A percentile compares a stretch with the other conserved stretches of the same genome.
These are phyloP conservation scores for Callocephalon fimbriatum DNA, from an alignment of 2,113 vertebrate genomes.

Conservation along the genomic window DNA sequence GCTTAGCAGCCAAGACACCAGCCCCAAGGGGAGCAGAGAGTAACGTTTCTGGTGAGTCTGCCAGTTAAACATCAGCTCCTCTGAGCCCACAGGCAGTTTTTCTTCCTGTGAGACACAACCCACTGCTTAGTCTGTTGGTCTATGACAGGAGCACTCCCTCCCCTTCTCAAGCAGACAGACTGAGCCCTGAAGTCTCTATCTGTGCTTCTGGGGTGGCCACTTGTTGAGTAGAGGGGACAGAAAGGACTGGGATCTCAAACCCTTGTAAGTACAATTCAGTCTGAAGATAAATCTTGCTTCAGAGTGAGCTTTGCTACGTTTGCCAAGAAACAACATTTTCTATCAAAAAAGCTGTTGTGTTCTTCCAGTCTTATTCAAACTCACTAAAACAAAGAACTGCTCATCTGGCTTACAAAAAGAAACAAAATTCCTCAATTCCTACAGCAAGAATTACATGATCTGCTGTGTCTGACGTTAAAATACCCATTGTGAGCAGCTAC, in stretches of 20 bases:
- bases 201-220: neutral
- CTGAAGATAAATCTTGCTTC: neutral
- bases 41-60: neutral
- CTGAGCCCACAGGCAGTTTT: neutral
- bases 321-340: neutral
- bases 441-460: neutral
- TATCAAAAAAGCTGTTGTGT: neutral
- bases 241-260: neutral
- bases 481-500: neutral
- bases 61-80: neutral
- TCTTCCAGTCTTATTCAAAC: neutral
- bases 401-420: neutral
- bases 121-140: neutral
- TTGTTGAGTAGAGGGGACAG: neutral
- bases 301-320: neutral
- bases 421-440: neutral
- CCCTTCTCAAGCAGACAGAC: neutral
- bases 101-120: neutral
- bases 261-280: neutral
- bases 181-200: neutral
- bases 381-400: neutral
- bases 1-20: neutral
- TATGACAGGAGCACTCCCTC: neutral
- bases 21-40: neutral
- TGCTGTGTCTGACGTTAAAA: neutral